Evolutionary conservation across 2,113 vertebrate species (phyloP), one percentile per base, ranked within the genome.

Genomic region (Nothobranchius kuhntae): DNA sequence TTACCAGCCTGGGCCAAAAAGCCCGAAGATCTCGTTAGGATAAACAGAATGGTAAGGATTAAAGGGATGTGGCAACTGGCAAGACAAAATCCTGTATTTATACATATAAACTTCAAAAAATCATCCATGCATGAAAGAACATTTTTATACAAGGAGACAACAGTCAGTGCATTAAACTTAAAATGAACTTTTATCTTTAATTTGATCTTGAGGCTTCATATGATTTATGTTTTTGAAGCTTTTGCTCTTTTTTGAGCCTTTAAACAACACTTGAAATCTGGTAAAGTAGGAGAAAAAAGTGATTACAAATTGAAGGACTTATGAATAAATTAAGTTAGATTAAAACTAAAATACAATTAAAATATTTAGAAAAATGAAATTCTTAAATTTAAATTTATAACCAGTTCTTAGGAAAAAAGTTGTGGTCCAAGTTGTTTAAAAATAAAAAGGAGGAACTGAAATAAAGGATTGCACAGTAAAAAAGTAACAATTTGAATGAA

Each of bases 1-100:
- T 92, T 99, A 59, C 97, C 98, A 0, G 91, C 94, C 0, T 99
- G 97, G 98, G 96, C 96, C 55, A 96, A 96, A 81, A 98, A 96
- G 52, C 97, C 98, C 0, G 98, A 99, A 88, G 97, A 99, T 85
- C 95, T 98, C 4, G 96, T 99, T 21, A 92, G 97, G 60, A 99
- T 98, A 81, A 98, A 99, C 91, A 94, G 98, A 65, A 99, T 98
- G 98, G 98, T 99, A 91, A 94, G 93, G 38, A 9, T 64, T 42
- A 45, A 12, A 45, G 44, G 10, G 44, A 45, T 11, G 12, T 12
- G 12, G 44, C 44, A 45, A 45, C 3, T 12, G 12, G 44, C 44
- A 45, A 45, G 9, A 45, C 38, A 40, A 4, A 40, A 40, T 40
- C 38, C 6, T 40, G 9, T 40, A 9, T 40, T 40, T 40, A 9